Evolutionary conservation across 23 tunicate genomes (phyloP).

Genomic region (Halocynthia aurantium): DNA sequence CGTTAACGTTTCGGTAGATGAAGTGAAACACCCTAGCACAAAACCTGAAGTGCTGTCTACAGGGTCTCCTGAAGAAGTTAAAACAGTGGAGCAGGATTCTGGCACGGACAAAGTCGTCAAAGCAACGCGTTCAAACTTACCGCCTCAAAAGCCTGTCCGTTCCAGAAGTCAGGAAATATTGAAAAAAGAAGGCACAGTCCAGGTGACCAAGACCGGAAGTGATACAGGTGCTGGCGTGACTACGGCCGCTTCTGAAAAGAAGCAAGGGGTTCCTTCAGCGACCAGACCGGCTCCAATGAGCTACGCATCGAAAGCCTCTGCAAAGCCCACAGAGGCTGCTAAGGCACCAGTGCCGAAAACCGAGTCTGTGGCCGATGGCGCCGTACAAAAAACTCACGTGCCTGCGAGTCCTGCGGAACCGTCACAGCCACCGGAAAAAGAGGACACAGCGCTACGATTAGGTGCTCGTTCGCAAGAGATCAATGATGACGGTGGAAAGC

Average conservation of each 20-base stretch:
- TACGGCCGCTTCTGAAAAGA: neutral
- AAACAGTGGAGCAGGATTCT: no score
- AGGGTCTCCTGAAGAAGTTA: no score
- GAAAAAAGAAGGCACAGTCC: no score
- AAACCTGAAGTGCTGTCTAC: no score
- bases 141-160: no score
- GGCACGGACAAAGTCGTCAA: no score
- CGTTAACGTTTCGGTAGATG: no score
- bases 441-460: neutral
- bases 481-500: neutral
- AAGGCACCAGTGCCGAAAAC: neutral
- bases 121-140: no score
- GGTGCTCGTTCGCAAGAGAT: neutral
- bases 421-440: slow-evolving; percentile 1
- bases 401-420: neutral
- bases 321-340: neutral
- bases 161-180: no score
- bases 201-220: no score
- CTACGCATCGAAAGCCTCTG: neutral
- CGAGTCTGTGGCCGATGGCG: neutral
- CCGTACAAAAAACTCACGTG: neutral
- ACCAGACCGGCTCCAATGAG: neutral
- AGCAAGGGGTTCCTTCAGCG: neutral
- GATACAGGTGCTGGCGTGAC: neutral
- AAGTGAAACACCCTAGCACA: no score